Base-by-base conservation (phyloP, 2,888 invertebrate species). In the Suillia variegata region DNA sequence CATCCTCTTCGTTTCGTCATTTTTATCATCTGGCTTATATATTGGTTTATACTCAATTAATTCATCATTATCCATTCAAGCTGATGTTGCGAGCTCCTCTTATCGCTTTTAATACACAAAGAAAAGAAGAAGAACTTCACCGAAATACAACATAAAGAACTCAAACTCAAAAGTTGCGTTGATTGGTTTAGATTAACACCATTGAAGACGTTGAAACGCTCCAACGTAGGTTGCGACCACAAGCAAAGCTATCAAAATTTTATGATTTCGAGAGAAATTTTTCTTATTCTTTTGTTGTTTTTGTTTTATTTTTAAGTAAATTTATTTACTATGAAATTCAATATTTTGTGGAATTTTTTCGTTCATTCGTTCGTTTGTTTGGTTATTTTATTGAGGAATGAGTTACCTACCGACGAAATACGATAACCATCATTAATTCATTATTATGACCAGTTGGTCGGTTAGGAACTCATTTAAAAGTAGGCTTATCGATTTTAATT, bases 241-340 rank as follows among this genome's bases (percentile, higher is more conserved):
- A 66, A 49, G 59, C 61, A 56, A 62, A 63, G 68, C 58, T 53
- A 76, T 75, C 70, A 74, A 75, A 68, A 59, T 70, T 76, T 76
- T 74, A 76, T 74, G 71, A 70, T 70, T 75, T 75, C 75, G 62
- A 56, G 70, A 72, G 75, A 74, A 74, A 70, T 72, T 67, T 62
- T 56, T 59, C 61, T 60, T 21, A 49, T 63, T 61, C 24, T 17
- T 48, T 21, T 48, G 21, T 50, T 59, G 63, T 58, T 66, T 56
- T 63, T 34, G 18, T 52, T 64, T 65, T 63, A 61, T 73, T 73
- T 64, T n/a, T n/a, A n/a, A 47, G 38, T 61, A 66, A 69, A 70
- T 73, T 71, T 74, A 71, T 64, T 75, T 75, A 73, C 71, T 71
- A 72, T 76, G 75, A 75, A 76, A 75, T 76, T 75, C 71, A 75